These are phyloP conservation scores for Fulica atra DNA, from an alignment of 2,113 vertebrate species.

Conservation along the genomic window DNA sequence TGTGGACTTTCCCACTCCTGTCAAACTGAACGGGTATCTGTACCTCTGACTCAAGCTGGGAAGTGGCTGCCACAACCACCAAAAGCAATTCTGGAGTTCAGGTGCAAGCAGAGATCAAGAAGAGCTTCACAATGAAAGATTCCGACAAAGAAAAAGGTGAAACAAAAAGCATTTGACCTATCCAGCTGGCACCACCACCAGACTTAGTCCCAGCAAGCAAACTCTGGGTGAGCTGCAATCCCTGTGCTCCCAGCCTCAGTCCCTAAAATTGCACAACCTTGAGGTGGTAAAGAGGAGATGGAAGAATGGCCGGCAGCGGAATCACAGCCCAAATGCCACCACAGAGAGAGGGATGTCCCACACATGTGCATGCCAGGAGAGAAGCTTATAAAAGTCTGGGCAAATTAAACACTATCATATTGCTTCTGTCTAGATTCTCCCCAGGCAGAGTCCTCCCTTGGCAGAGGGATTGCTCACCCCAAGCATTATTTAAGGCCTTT, in stretches of 20 bases:
- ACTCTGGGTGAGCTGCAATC: not conserved
- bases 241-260: not conserved
- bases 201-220: not conserved
- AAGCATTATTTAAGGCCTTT: not conserved
- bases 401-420: not conserved
- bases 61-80: slow-evolving; percentile 33
- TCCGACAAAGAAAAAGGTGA: not conserved
- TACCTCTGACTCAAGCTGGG: slow-evolving; percentile 24
- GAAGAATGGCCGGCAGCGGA: not conserved
- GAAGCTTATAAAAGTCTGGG: not conserved
- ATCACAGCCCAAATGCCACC: not conserved
- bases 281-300: not conserved
- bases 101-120: not conserved
- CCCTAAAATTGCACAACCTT: not conserved
- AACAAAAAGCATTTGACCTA: not conserved
- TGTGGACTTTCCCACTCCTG: slow-evolving; percentile 56
- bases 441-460: not conserved
- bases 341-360: not conserved
- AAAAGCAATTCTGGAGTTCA: slow-evolving; percentile 1
- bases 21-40: not conserved
- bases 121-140: not conserved
- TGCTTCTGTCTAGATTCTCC: not conserved
- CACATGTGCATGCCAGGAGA: not conserved
- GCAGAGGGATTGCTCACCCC: not conserved
- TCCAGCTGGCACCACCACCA: not conserved